Evolutionary conservation across 1,140 invertebrate genomes (phyloP).

Genomic region (Euwallacea fornicatus): DNA sequence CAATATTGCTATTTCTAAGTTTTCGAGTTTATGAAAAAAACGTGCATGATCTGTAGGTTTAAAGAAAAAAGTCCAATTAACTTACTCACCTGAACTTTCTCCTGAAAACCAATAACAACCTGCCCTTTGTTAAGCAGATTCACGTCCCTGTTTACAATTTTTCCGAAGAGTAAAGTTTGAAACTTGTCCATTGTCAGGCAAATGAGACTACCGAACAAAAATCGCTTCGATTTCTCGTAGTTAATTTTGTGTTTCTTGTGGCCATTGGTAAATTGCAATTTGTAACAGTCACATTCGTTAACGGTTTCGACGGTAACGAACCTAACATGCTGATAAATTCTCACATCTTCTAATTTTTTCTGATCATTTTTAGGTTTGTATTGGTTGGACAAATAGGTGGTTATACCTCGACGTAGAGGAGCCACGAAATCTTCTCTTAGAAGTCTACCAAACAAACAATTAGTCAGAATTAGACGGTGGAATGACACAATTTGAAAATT

Average conservation of each 20-base stretch:
- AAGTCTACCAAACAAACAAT: constrained; percentile 48
- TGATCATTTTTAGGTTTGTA: constrained; percentile 60
- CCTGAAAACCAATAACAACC: constrained; percentile 55
- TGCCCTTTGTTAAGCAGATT: constrained; percentile 56
- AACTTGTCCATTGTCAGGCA: constrained; percentile 72
- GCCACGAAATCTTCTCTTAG: constrained; percentile 73
- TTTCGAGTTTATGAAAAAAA: too few species aligned
- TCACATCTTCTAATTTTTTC: constrained; percentile 28
- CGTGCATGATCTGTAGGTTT: too few species aligned
- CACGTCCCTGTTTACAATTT: constrained; percentile 62
- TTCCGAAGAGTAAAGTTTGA: constrained; percentile 66
- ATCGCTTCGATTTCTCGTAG: constrained; percentile 58
- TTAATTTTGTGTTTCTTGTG: constrained; percentile 40
- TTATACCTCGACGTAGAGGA: constrained; percentile 61
- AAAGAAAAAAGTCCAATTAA: too few species aligned
- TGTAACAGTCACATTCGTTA: constrained; percentile 40
- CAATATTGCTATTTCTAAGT: too few species aligned
- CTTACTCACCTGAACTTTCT: constrained; percentile 38
- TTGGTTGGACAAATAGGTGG: constrained; percentile 53
- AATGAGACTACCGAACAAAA: constrained; percentile 74
- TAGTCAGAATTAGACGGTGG: not conserved
- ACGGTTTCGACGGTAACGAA: constrained; percentile 39
- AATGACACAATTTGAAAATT: not conserved
- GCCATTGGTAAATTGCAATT: constrained; percentile 38
- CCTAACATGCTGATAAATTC: constrained; percentile 25